Conservation (phyloP, 2,797 vertebrate species). For the Synanceia verrucosa region DNA sequence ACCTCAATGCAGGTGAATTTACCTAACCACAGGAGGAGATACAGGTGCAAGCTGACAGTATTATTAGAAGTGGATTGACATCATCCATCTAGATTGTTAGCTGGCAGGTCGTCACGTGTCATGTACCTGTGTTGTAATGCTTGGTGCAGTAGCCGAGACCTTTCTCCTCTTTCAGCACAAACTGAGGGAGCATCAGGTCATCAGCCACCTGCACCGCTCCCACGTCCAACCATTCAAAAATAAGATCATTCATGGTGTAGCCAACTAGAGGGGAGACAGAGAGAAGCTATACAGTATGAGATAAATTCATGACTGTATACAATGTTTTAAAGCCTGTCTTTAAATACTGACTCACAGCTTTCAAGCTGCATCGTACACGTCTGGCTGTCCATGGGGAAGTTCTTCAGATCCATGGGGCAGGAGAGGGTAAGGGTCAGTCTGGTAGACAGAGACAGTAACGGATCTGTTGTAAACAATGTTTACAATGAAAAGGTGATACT, state of each 20-base stretch:
- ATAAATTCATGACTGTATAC: neutral
- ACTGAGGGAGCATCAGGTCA: slow-evolving; percentile 92
- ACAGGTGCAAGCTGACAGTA: slow-evolving; percentile 55
- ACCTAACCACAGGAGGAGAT: slow-evolving; percentile 77
- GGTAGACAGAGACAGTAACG: slow-evolving; percentile 31
- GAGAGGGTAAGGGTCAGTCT: slow-evolving; percentile 93
- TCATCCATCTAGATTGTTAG: neutral
- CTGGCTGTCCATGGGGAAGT: slow-evolving; percentile 98
- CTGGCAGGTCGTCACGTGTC: neutral
- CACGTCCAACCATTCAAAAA: slow-evolving; percentile 94
- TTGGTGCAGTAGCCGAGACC: slow-evolving; percentile 96
- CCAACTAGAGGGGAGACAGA: slow-evolving; percentile 83
- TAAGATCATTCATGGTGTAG: slow-evolving; percentile 97
- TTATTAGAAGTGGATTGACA: slow-evolving; percentile 47
- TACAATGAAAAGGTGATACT: slow-evolving; percentile 17
- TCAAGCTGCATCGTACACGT: slow-evolving; percentile 96
- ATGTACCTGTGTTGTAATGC: slow-evolving; percentile 93
- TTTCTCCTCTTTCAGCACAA: slow-evolving; percentile 92
- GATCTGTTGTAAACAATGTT: neutral
- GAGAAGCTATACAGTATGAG: neutral
- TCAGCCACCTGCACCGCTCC: slow-evolving; percentile 94
- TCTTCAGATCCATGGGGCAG: slow-evolving; percentile 97
- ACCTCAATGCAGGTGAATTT: slow-evolving; percentile 98
- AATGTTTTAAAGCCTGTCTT: neutral
- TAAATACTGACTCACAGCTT: slow-evolving; percentile 88